Base-by-base conservation (phyloP, 2,888 invertebrate species). In the Heliconius ethilla region DNA sequence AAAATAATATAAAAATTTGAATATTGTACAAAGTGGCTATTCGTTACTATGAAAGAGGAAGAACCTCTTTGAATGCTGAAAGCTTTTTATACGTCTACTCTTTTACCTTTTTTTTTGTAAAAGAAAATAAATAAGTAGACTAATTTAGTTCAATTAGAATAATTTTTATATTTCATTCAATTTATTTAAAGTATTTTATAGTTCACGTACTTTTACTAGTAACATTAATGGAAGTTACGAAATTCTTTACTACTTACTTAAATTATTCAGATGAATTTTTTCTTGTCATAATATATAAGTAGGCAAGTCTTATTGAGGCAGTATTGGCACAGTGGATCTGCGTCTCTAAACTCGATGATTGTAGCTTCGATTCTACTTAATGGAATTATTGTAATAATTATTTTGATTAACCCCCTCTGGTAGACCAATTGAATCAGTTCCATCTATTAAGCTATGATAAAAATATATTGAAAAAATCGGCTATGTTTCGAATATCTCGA, bases 31-130 rank as follows among this genome's bases (percentile, higher is more conserved):
- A 69, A 69, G 40, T 45, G 25, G 67, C 40, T 67, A 45, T 69
- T 69, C 1, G 69, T 69, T 69, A 69, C 40, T 69, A 69, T 45
- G 69, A 45, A 69, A 27, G 40, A 40, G 69, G 25, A 69, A 27
- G 40, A 25, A 40, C 40, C 40, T 45, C 69, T 40, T 69, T 69
- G 25, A 45, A 69, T 69, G 40, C 25, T 69, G 10, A 25, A 25
- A 40, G 66, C 11, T 67, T 67, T 67, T 13, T 10, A 67, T 67
- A 37, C n/a, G 15, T 63, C 27, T 63, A 63, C 15, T 6, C 25
- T 15, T 67, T 22, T 67, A n/a, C 2, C 27, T 3, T n/a, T n/a
- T 25, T 11, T 67, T 25, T 37, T 11, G 4, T 18, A 15, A 67
- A 13, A 67, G 13, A 13, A 25, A 67, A 69, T 25, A 69, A 45